These are phyloP conservation scores for Podarcis siculus DNA, from an alignment of 2,797 vertebrate species.

Conservation along the genomic window DNA sequence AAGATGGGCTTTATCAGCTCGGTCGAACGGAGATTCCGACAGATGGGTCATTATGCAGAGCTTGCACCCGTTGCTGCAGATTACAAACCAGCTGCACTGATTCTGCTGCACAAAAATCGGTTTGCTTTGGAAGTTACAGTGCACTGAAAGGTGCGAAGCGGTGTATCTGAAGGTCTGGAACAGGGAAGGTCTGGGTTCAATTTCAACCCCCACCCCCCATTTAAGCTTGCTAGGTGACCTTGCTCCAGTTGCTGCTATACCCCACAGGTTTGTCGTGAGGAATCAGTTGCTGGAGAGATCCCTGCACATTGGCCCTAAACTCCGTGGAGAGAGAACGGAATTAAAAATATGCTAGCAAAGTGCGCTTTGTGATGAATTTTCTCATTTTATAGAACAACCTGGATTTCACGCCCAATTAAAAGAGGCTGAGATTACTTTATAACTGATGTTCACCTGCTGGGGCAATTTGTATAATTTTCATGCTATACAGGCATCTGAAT, in stretches of 20 bases:
- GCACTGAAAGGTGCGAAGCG: no score
- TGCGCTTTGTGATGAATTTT: not conserved
- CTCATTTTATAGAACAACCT: not conserved
- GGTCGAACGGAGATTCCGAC: no score
- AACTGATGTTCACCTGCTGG: not conserved
- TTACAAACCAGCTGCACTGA: not conserved
- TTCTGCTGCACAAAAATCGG: not conserved
- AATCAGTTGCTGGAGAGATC: not conserved
- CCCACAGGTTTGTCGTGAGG: not conserved
- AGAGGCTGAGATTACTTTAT: not conserved
- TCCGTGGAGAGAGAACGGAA: not conserved
- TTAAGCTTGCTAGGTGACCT: not conserved
- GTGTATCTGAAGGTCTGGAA: not conserved
- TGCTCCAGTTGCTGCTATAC: not conserved
- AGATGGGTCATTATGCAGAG: not conserved
- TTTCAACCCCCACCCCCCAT: not conserved
- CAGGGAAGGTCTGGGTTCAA: not conserved
- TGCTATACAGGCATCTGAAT: not conserved
- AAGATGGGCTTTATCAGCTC: no score
- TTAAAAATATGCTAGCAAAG: not conserved
- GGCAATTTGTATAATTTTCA: not conserved
- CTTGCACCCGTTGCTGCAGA: not conserved
- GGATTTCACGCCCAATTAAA: not conserved
- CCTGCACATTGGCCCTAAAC: not conserved
- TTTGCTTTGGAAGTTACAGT: not conserved